These are phyloP conservation scores for Remorina albescens DNA, from an alignment of 2,797 vertebrate species.

Conservation along the genomic window DNA sequence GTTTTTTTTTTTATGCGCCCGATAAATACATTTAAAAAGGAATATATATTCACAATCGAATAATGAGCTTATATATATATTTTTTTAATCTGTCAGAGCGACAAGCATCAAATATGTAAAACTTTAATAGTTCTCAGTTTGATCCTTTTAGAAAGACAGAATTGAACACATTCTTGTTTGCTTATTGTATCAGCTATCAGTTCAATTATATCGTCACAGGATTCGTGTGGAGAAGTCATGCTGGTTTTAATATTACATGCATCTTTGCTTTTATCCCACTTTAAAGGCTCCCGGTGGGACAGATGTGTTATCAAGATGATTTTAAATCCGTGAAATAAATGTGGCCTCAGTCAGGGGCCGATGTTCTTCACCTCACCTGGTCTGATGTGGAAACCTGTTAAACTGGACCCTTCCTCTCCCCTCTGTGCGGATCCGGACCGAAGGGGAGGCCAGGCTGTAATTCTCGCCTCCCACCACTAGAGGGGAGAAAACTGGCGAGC, in stretches of 20 bases:
- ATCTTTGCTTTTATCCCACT: neutral
- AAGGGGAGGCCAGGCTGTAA: slow-evolving; percentile 81
- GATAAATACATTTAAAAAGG: neutral
- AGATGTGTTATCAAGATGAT: no score
- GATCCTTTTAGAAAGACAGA: no score
- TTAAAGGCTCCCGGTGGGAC: neutral
- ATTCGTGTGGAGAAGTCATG: no score
- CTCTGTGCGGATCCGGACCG: slow-evolving; percentile 66
- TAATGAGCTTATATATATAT: neutral
- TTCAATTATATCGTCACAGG: neutral
- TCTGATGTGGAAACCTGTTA: slow-evolving; percentile 70
- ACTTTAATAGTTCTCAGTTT: no score
- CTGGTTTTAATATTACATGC: no score
- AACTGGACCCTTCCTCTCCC: slow-evolving; percentile 69
- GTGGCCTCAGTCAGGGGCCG: no score
- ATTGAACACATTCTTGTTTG: no score
- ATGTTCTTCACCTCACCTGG: slow-evolving; percentile 60
- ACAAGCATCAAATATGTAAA: no score
- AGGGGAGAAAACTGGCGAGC: slow-evolving; percentile 79
- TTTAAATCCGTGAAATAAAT: no score
- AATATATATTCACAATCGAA: neutral
- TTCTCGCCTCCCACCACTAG: slow-evolving; percentile 82
- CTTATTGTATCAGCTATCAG: neutral
- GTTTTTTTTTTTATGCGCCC: no score
- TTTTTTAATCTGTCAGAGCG: no score